Base-by-base conservation (phyloP, 2,797 vertebrate genomes). In the Squalus acanthias region DNA sequence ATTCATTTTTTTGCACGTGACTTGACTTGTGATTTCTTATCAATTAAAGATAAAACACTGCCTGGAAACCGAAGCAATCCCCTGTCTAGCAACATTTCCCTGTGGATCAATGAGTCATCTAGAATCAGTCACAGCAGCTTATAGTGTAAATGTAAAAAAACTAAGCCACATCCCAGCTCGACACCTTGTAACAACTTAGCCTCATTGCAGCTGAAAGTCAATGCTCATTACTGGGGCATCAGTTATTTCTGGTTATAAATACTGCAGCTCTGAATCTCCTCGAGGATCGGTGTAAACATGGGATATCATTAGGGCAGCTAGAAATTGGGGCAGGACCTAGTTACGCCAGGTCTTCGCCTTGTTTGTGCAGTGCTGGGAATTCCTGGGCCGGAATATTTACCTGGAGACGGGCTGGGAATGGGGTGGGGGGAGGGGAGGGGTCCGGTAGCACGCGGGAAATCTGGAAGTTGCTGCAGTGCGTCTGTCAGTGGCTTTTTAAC, bases 41-140 rank as follows among this genome's bases (percentile, higher is more conserved):
- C 94, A 95, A 76, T 74, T 95, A n/a, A 95, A 57, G 94, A 95
- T 95, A 93, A 93, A 69, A 69, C 88, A 60, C n/a, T 69, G n/a
- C 91, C 39, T 93, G n/a, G 91, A 93, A 93, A 93, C 91, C 91
- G 67, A 93, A 93, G 50, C n/a, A 69, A 69, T 69, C 91, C n/a
- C 39, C 65, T 93, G 91, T 69, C 91, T 67, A 93, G 65, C 65
- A 93, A 93, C 91, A 69, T 93, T 69, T 93, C 91, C 63, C 91
- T 69, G 39, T 93, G 91, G 91, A 69, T 93, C 91, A 93, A 93
- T 93, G 91, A 93, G 17, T 93, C 91, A 93, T 93, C 63, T 22
- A 10, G 63, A 93, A 93, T 69, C 91, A 93, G 91, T 93, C 65
- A 69, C 65, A 69, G 91, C n/a, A 93, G 91, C n/a, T 93, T 93